A percentile compares a stretch with the other conserved stretches of the same genome.
These are phyloP conservation scores for Buphagus erythrorhynchus DNA, from an alignment of 2,797 vertebrate genomes.

Conservation along the genomic window DNA sequence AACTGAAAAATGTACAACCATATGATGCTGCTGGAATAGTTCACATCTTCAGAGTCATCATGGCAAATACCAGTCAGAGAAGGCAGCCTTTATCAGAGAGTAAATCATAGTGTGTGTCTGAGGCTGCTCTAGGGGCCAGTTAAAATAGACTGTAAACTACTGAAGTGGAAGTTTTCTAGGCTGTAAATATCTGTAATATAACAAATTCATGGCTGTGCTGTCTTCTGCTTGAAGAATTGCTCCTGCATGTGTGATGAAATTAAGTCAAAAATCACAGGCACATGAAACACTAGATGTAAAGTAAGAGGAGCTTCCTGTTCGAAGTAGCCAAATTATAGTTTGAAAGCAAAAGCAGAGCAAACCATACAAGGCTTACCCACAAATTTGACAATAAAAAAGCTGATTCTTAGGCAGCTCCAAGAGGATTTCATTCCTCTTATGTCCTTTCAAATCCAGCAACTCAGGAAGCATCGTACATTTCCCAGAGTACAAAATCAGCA, in stretches of 20 bases:
- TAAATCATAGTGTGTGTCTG: neutral
- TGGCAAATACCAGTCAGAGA: neutral
- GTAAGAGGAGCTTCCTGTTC: neutral
- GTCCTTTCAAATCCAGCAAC: neutral
- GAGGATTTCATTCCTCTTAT: neutral
- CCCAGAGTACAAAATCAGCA: neutral
- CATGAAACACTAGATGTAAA: neutral
- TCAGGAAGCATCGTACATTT: neutral
- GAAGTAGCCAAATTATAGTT: neutral
- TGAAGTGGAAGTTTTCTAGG: neutral
- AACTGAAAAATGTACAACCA: neutral
- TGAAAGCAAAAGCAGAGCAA: neutral
- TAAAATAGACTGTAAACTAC: neutral
- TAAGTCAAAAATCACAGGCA: neutral
- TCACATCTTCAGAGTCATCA: neutral
- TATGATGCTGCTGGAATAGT: neutral
- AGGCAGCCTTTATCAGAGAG: neutral
- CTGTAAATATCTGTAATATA: neutral
- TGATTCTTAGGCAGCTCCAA: neutral
- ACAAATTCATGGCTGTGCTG: neutral
- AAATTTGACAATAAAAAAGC: neutral
- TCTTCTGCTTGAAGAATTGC: neutral
- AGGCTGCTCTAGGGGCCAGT: neutral
- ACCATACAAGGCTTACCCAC: neutral
- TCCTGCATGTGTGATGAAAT: neutral